Evolutionary conservation across 2,113 vertebrate genomes (phyloP).

Genomic region (Lethenteron reissneri): DNA sequence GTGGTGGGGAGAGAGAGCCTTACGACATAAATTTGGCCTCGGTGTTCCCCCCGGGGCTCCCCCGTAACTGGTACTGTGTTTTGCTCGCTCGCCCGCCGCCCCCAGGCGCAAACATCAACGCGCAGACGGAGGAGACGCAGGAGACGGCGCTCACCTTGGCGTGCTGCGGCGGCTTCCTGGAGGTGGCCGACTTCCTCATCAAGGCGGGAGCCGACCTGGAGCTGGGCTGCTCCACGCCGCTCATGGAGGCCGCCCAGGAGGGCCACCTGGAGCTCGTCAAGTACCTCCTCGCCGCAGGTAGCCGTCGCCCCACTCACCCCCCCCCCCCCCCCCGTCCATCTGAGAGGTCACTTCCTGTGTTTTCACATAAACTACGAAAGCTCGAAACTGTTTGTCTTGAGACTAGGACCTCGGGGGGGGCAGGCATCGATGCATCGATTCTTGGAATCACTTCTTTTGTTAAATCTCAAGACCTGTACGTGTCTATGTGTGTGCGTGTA

Average conservation of each 20-base stretch:
- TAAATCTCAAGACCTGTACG: too few relatives aligned
- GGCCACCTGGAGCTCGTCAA: conserved; percentile 92
- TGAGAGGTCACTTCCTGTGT: too few relatives aligned
- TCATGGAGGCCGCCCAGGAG: conserved; percentile 97
- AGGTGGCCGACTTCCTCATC: conserved; percentile 93
- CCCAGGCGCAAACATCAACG: conserved; percentile 90
- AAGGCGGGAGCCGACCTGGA: conserved; percentile 94
- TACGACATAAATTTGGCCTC: too few relatives aligned
- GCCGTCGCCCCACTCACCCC: neutral
- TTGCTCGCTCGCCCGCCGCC: conserved; percentile 4
- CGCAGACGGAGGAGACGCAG: conserved; percentile 94
- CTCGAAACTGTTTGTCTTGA: too few relatives aligned
- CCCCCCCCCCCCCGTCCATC: too few relatives aligned
- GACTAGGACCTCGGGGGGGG: too few relatives aligned
- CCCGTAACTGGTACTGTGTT: neutral
- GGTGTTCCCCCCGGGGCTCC: too few relatives aligned
- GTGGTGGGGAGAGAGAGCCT: too few relatives aligned
- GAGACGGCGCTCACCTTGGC: conserved; percentile 88
- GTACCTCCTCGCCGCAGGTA: conserved; percentile 83
- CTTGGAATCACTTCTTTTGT: too few relatives aligned
- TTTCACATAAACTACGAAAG: too few relatives aligned
- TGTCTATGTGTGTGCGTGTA: too few relatives aligned
- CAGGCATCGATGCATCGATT: too few relatives aligned
- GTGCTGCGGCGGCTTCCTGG: conserved; percentile 90
- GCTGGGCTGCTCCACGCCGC: conserved; percentile 81